Conservation (phyloP, 2,888 invertebrate genomes). For the Calliopum simillimum region DNA sequence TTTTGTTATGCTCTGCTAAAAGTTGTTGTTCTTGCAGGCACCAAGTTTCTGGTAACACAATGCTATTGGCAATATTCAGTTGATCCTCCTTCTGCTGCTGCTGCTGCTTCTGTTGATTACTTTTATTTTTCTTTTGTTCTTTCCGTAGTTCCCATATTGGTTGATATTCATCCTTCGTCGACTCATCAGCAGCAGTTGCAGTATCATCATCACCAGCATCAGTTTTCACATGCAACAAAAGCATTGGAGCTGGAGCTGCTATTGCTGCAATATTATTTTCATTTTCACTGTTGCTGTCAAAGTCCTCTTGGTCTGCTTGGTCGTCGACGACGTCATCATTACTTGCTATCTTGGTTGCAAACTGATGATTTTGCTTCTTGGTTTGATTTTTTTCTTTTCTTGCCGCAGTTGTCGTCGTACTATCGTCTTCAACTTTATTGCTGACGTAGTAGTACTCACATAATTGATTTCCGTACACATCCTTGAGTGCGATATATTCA, state of each 20-base stretch:
- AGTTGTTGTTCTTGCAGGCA: conserved; percentile 25
- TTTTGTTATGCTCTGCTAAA: conserved; percentile 32
- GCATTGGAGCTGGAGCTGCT: background rate
- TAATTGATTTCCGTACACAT: conserved; percentile 53
- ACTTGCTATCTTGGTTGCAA: conserved; percentile 7
- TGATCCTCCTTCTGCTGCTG: background rate
- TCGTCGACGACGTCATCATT: background rate
- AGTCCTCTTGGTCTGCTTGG: background rate
- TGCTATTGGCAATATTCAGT: background rate
- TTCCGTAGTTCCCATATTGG: too few relatives aligned
- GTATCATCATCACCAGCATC: conserved; percentile 24
- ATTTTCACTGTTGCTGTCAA: background rate
- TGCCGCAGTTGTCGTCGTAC: conserved; percentile 18
- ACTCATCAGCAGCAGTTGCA: conserved; percentile 1
- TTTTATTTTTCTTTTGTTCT: background rate
- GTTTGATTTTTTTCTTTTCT: background rate
- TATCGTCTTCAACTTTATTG: conserved; percentile 36
- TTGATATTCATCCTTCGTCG: background rate
- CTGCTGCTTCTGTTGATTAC: background rate
- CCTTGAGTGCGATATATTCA: conserved; percentile 53
- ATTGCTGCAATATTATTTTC: background rate
- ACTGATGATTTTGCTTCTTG: conserved; percentile 17
- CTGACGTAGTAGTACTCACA: conserved; percentile 52
- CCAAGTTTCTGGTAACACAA: conserved; percentile 9
- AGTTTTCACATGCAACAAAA: conserved; percentile 22